Evolutionary conservation across 53 echinoderm and acorn worm species (phyloP).

Genomic region (Patiria pectinifera): DNA sequence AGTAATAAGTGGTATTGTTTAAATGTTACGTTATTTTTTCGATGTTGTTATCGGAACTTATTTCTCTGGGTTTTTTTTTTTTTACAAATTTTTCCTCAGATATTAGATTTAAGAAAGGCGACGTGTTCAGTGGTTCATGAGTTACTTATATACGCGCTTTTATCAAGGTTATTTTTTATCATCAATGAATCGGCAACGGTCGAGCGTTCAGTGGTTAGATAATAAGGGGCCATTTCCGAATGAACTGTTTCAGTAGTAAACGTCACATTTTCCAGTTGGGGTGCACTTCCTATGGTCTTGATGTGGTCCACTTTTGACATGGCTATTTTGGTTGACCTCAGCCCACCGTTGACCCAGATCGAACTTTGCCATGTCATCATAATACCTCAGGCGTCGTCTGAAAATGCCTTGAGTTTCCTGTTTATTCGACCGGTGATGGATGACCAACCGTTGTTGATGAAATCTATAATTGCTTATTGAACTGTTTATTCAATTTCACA

Average conservation of each 20-base stretch:
- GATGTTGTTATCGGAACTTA: no score
- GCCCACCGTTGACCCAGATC: not conserved
- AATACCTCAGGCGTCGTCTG: not conserved
- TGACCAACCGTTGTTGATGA: not conserved
- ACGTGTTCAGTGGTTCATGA: no score
- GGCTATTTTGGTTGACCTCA: not conserved
- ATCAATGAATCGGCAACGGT: no score
- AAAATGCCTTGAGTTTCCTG: not conserved
- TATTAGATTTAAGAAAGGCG: no score
- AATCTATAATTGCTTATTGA: not conserved
- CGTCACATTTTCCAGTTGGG: not conserved
- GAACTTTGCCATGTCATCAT: not conserved
- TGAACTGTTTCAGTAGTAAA: not conserved
- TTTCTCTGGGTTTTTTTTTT: no score
- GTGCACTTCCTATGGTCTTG: not conserved
- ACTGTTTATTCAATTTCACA: slow-evolving; percentile 17
- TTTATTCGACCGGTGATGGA: not conserved
- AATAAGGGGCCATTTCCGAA: no score
- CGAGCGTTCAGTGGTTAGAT: no score
- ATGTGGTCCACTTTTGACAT: not conserved
- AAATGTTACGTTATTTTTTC: no score
- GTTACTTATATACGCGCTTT: no score
- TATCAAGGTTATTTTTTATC: no score
- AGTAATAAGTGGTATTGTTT: no score
- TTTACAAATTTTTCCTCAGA: no score